Conservation (phyloP, 2,888 invertebrate species). For the Brachyptera risi region DNA sequence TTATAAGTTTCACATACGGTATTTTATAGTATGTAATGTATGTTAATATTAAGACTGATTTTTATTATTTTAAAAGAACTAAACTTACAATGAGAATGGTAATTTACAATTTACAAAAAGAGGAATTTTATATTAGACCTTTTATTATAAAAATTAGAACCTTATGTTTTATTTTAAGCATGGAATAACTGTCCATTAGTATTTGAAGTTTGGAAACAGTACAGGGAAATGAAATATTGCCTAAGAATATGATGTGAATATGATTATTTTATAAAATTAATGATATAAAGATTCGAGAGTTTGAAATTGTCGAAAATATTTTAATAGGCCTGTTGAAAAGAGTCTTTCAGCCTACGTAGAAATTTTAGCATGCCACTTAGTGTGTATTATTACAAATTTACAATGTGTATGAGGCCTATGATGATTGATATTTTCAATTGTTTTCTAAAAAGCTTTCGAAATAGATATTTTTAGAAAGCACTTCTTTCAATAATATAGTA, state of each 20-base stretch:
- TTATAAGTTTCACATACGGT: background rate
- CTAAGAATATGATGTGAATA: constrained; percentile 1
- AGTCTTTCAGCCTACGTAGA: too few species aligned
- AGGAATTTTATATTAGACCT: background rate
- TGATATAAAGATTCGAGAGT: too few species aligned
- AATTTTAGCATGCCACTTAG: too few species aligned
- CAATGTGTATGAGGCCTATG: too few species aligned
- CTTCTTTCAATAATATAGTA: too few species aligned
- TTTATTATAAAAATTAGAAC: background rate
- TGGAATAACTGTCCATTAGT: background rate
- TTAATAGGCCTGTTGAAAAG: too few species aligned
- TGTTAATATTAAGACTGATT: constrained; percentile 6
- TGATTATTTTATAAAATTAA: constrained; percentile 4
- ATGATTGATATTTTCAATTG: too few species aligned
- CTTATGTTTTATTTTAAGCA: background rate
- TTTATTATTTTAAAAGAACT: background rate
- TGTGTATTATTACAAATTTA: too few species aligned
- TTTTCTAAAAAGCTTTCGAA: too few species aligned
- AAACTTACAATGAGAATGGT: background rate
- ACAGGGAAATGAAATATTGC: constrained; percentile 14
- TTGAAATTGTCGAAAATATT: too few species aligned
- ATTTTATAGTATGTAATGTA: background rate
- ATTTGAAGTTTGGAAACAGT: background rate
- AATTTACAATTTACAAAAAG: background rate
- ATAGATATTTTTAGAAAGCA: too few species aligned